Base-by-base conservation (phyloP, 2,113 vertebrate species). In the Poeciliopsis occidentalis region DNA sequence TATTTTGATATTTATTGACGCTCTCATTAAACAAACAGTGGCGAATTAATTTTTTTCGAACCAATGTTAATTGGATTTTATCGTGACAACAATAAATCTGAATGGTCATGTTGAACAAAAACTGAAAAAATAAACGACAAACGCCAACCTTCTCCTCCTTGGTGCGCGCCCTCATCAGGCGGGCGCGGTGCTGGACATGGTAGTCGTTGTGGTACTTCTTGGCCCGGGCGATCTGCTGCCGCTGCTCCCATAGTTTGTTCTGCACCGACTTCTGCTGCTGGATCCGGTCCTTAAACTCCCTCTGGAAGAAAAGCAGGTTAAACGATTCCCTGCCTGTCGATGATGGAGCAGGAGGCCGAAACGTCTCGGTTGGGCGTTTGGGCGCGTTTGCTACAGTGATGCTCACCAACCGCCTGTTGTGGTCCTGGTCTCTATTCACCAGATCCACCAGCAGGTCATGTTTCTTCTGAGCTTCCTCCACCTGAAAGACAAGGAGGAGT, bases 141-240 rank as follows among this genome's bases (percentile, higher is more conserved):
- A 12, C 8, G 65, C 83, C 15, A 88, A 97, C 97, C 95, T 78
- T 92, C 91, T 98, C 97, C 87, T 99, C 97, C 15, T 94, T 94
- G 5, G 97, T 96, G 87, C 96, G 95, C 0, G 95, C 95, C 84
- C 94, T 89, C 95, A 96, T 93, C 90, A 97, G 94, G 70, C 93
- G 97, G 61, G 96, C 96, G 0, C 91, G 93, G 70, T 97, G 83
- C 91, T 98, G 97, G 26, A 95, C 90, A 22, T 96, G 94, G 85
- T 97, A 97, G 57, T 98, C 96, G 7, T 91, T 93, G 4, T 97
- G 95, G 70, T 98, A 98, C 75, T 95, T 97, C 88, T 92, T 96
- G 79, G 97, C 96, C 0, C 96, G 94, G 8, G 94, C 94, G 0
- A 85, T 76, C 89, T 98, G 97, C 90, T 97, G 97, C 60, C 94